Percentiles rank a stretch among this genome's conserved stretches.
These are phyloP conservation scores for Cosmia trapezina DNA, from an alignment of 2,888 invertebrate genomes.

Conservation along the genomic window DNA sequence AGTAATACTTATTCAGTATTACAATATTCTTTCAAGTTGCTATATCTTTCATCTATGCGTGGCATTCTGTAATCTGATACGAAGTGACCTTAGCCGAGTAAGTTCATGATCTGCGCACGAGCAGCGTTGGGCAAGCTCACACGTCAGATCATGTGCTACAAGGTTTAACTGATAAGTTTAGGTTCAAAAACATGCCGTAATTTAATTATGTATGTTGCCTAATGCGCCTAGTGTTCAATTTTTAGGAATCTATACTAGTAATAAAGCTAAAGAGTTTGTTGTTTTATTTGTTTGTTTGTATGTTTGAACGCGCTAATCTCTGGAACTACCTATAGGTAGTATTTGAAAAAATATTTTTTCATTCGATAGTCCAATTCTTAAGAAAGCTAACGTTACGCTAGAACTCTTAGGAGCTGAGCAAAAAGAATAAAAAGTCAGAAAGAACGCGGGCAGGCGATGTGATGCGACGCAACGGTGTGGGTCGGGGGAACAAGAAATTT, in stretches of 20 bases:
- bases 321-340: no score
- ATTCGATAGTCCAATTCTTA: no score
- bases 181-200: slow-evolving; percentile 26
- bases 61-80: slow-evolving; percentile 59
- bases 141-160: slow-evolving; percentile 40
- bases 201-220: neutral
- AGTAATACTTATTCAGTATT: slow-evolving; percentile 15
- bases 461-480: no score
- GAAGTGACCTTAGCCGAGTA: slow-evolving; percentile 57
- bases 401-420: no score
- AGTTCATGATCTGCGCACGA: slow-evolving; percentile 63
- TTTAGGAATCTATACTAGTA: neutral
- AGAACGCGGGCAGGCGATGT: no score
- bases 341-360: no score
- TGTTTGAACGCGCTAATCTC: no score
- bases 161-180: slow-evolving; percentile 30
- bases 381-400: no score
- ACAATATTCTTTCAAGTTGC: neutral
- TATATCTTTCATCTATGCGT: slow-evolving; percentile 43
- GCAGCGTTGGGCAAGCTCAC: slow-evolving; percentile 54
- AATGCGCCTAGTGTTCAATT: neutral
- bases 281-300: no score
- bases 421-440: no score
- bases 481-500: no score
- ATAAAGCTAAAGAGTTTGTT: no score